Conservation (phyloP, 1,140 invertebrate species). For the Stenopsyche tienmushanensis region DNA sequence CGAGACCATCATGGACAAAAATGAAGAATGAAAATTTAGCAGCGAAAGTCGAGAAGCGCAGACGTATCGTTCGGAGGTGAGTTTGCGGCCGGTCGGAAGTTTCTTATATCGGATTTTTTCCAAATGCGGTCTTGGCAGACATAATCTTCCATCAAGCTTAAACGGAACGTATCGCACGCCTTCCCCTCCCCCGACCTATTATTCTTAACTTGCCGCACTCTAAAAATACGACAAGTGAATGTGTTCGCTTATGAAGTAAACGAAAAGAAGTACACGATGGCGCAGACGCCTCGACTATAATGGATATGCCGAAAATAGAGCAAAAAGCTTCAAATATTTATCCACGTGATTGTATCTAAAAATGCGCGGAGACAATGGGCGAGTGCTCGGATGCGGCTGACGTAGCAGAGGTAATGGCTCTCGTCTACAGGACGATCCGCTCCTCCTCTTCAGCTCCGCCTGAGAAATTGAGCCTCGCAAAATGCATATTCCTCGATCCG, state of each 20-base stretch:
- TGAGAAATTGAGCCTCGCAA: too few species aligned
- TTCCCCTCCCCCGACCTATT: conserved; percentile 3
- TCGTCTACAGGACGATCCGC: conserved; percentile 9
- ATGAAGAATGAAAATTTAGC: background rate
- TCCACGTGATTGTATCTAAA: conserved; percentile 29
- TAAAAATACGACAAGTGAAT: conserved; percentile 23
- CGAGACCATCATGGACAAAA: background rate
- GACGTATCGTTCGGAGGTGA: too few species aligned
- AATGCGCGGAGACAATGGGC: conserved; percentile 30
- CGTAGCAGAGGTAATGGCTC: conserved; percentile 13
- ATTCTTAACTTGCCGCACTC: conserved; percentile 22
- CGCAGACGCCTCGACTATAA: conserved; percentile 4
- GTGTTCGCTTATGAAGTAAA: conserved; percentile 1
- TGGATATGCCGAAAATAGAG: conserved; percentile 22
- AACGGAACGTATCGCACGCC: conserved; percentile 17
- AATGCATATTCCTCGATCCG: too few species aligned
- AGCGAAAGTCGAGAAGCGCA: too few species aligned
- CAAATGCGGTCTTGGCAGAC: too few species aligned
- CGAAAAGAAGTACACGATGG: background rate
- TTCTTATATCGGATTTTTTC: too few species aligned
- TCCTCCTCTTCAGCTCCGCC: too few species aligned
- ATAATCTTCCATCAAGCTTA: conserved; percentile 12
- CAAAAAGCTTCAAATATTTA: conserved; percentile 35
- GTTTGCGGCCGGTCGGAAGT: too few species aligned
- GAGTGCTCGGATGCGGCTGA: conserved; percentile 14